Conservation (phyloP, 2,113 vertebrate genomes). For the Halcyon malimbica region DNA sequence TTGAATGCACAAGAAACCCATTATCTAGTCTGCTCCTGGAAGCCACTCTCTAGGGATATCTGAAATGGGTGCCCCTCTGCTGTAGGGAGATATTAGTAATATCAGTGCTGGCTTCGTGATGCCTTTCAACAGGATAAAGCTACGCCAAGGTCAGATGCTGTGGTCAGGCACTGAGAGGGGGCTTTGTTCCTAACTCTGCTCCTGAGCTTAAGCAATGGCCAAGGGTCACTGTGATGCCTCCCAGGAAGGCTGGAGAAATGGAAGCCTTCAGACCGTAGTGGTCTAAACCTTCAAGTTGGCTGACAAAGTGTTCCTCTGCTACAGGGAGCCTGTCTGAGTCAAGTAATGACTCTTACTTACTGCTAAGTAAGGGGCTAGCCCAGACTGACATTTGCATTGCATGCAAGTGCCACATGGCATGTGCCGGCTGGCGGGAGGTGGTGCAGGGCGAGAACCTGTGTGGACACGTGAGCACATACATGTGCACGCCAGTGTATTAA, state of each 20-base stretch:
- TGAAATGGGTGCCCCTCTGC: neutral
- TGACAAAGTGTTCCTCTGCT: neutral
- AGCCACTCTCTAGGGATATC: neutral
- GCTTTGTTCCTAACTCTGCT: neutral
- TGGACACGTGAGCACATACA: rapidly evolving
- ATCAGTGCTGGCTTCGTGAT: rapidly evolving
- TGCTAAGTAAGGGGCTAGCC: neutral
- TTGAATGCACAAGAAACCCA: neutral
- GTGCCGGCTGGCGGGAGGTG: neutral
- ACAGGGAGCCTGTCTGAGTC: neutral
- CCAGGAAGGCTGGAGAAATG: neutral
- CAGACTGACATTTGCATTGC: neutral
- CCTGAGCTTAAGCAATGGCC: neutral
- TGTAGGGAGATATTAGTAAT: neutral
- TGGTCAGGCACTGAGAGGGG: neutral
- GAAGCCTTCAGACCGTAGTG: neutral
- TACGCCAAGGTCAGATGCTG: neutral
- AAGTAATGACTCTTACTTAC: rapidly evolving
- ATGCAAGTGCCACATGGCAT: neutral
- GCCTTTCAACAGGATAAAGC: neutral
- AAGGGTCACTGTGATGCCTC: neutral
- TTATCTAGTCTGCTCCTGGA: neutral
- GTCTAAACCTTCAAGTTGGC: neutral
- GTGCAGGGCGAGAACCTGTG: neutral
- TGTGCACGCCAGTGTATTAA: rapidly evolving